Evolutionary conservation across 2,888 invertebrate genomes (phyloP), one percentile per base, ranked within the genome.

Genomic region (Nysson spinosus): DNA sequence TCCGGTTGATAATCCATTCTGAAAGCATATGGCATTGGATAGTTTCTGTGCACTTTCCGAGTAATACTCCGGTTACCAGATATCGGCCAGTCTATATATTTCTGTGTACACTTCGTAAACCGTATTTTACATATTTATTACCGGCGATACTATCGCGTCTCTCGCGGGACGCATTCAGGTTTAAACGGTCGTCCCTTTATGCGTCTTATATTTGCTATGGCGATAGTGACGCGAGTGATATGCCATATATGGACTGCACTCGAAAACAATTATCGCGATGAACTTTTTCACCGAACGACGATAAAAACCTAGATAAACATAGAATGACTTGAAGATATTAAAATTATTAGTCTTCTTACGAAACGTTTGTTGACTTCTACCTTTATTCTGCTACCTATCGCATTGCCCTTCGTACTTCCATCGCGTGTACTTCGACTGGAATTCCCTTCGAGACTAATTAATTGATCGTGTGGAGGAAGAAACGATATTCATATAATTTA

Each of bases 121-220:
- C 63, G 69, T 66, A 75, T 60, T 77, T 77, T 79, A 77, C 77
- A 80, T 80, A 79, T 79, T 80, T 80, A 79, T 79, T 71, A 68
- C 64, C 60, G 39, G 16, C 47, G 58, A 57, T 63, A 39, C 43
- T 54, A 37, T 35, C 56, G 54, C 49, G 54, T n/a, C 50, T 72
- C 81, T 64, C 77, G 3, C n/a, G 75, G 72, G 80, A 63, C 61
- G 34, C 75, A 81, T 80, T 71, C 67, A 35, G 61, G 39, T 71
- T 79, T 77, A 75, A 81, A 75, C 73, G 78, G 66, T 51, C 70
- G 55, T 51, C 51, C 60, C 52, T 70, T 68, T 67, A 51, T 62
- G 49, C 44, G 34, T 42, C 55, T 65, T 55, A 51, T 65, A 68
- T 73, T 77, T 77, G 54, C 57, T 58, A 20, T 55, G 24, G 49